Base-by-base conservation (phyloP, 2,888 invertebrate genomes). In the Uloborus plumipes region DNA sequence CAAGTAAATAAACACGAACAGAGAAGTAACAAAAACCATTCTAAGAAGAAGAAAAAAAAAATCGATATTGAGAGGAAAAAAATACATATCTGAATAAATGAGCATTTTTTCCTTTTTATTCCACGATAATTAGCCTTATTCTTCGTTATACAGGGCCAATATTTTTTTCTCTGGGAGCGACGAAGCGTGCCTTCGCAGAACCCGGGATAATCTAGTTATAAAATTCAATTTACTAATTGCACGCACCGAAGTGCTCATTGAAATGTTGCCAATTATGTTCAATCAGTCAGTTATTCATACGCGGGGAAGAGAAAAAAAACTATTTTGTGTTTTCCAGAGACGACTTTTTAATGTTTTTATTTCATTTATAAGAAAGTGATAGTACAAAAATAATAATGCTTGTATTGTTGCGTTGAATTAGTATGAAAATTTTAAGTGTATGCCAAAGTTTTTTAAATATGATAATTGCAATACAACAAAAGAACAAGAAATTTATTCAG, bases 191-290 rank as follows among this genome's bases (percentile, higher is more conserved):
- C 51, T 66, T 15, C 16, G 51, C 65, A 20, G 20, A 26, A 51
- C 26, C 50, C 22, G 51, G 51, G 51, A 16, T 66, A 66, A 66
- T 51, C 66, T 51, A 66, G 66, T 66, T 51, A 66, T 49, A 66
- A 47, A 66, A 66, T 51, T 66, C 66, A 66, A 66, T 66, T 66
- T 66, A 20, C 66, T 66, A 66, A 66, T 66, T 66, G 66, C 50
- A 55, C 20, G n/a, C 18, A 55, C 20, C n/a, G 18, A n/a, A 55
- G 55, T 55, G 55, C n/a, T 18, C 20, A 18, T 55, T 55, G 55
- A 55, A 55, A 55, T n/a, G 26, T 51, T 51, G 66, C 66, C 66
- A 66, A 66, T 66, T 66, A 51, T 66, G 51, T 18, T 55, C 20
- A 18, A 20, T 55, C 20, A 16, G 55, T 39, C 55, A 15, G 55